phyloP scores from a whole-genome alignment of 2,113 vertebrate species.

The Oncorhynchus mykiss region DNA sequence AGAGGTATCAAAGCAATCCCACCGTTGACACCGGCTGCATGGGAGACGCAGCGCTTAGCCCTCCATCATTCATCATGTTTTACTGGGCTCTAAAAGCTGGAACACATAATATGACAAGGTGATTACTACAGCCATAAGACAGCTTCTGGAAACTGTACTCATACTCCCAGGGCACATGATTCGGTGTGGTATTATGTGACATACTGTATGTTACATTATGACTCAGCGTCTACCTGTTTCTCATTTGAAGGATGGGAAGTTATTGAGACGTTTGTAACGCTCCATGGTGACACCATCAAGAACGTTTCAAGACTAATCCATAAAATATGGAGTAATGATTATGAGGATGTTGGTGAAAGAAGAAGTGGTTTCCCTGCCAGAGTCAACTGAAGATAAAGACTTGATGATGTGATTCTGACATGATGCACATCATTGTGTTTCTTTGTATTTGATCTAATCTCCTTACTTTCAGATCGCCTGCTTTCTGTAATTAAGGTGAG shows the following conservation, averaged over 20 bases:
- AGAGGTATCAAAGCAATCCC: constrained; percentile 42
- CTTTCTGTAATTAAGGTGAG: constrained; percentile 63
- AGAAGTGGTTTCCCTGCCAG: not conserved
- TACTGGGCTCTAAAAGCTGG: constrained; percentile 46
- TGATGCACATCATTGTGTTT: constrained; percentile 26
- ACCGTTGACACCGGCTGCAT: constrained; percentile 33
- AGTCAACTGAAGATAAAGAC: constrained; percentile 24
- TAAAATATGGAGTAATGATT: too few relatives aligned
- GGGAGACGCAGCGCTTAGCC: constrained; percentile 32
- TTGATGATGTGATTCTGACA: constrained; percentile 23
- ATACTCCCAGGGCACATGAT: constrained; percentile 18
- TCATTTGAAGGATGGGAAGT: not conserved
- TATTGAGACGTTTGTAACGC: not conserved
- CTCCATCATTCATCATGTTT: constrained; percentile 60
- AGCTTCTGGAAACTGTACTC: constrained; percentile 43
- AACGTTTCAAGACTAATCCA: not conserved
- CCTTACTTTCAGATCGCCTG: constrained; percentile 30
- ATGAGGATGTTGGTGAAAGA: not conserved
- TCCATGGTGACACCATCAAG: not conserved
- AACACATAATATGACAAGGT: constrained; percentile 56
- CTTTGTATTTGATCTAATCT: constrained; percentile 37
- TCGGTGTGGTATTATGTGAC: not conserved
- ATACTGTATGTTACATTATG: not conserved
- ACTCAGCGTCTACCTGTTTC: not conserved
- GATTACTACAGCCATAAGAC: constrained; percentile 58